phyloP scores from a whole-genome alignment of 2,888 invertebrate genomes.

The Caenorhabditis sulstoni region DNA sequence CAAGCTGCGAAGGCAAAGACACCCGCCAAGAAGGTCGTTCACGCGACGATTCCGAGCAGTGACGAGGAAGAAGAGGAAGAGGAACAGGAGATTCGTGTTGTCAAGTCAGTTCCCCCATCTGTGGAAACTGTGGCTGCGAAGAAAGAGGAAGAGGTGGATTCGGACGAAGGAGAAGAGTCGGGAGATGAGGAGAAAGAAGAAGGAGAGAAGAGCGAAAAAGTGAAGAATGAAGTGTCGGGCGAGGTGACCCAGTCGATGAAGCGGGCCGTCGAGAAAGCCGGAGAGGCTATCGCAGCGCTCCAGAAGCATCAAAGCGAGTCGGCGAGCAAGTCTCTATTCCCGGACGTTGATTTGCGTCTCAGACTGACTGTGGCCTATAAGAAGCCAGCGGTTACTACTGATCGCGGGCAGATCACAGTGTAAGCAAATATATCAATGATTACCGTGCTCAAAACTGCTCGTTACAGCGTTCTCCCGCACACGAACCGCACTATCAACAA shows the following conservation, averaged over 20 bases:
- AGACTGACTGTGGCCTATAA: slow-evolving; percentile 72
- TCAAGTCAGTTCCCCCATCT: slow-evolving; percentile 4
- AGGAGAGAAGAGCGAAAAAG: slow-evolving; percentile 1
- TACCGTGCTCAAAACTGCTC: too few species aligned
- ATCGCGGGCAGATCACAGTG: slow-evolving; percentile 54
- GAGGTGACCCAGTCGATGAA: not conserved
- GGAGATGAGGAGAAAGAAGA: slow-evolving; percentile 11
- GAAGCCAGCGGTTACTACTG: slow-evolving; percentile 63
- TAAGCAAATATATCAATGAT: too few species aligned
- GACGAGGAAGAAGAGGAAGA: slow-evolving; percentile 27
- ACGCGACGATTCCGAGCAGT: slow-evolving; percentile 11
- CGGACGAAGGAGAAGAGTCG: slow-evolving; percentile 11
- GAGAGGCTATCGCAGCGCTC: slow-evolving; percentile 62
- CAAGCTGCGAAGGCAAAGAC: slow-evolving; percentile 16
- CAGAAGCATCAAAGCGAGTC: slow-evolving; percentile 61
- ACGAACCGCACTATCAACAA: slow-evolving; percentile 68
- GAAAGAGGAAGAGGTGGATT: slow-evolving; percentile 12
- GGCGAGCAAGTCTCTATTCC: slow-evolving; percentile 68
- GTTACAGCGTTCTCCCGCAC: slow-evolving; percentile 71
- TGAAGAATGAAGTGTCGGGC: not conserved
- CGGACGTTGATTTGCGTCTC: slow-evolving; percentile 72
- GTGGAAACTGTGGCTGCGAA: slow-evolving; percentile 2
- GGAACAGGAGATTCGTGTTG: slow-evolving; percentile 17
- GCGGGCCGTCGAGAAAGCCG: slow-evolving; percentile 1
- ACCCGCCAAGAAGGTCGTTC: slow-evolving; percentile 13